These are phyloP conservation scores for Holocentrus rufus DNA, from an alignment of 2,797 vertebrate genomes.

Conservation along the genomic window DNA sequence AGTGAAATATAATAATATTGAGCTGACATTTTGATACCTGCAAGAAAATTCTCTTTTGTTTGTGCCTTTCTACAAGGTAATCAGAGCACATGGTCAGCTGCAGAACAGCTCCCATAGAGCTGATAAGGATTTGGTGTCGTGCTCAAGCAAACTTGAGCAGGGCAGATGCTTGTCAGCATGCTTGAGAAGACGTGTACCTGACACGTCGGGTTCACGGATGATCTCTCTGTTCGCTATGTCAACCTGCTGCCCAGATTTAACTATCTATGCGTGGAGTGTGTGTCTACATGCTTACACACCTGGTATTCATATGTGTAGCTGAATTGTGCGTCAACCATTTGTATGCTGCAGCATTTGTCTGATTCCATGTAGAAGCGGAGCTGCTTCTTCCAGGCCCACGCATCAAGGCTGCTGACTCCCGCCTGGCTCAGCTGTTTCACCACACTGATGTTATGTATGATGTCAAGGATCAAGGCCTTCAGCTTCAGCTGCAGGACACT, in stretches of 20 bases:
- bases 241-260: too few species aligned
- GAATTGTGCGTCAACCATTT: constrained; percentile 96
- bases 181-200: too few species aligned
- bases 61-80: too few species aligned
- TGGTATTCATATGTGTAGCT: constrained; percentile 97
- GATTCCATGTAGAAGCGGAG: constrained; percentile 91
- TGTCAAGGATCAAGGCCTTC: constrained; percentile 95
- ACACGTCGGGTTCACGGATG: too few species aligned
- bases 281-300: constrained; percentile 74
- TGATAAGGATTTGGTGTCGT: neutral
- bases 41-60: too few species aligned
- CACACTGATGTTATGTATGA: constrained; percentile 95
- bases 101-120: neutral
- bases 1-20: too few species aligned
- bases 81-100: too few species aligned
- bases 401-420: constrained; percentile 81
- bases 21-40: too few species aligned
- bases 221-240: too few species aligned
- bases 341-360: constrained; percentile 86
- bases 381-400: constrained; percentile 96
- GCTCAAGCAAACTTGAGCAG: too few species aligned
- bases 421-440: constrained; percentile 89
- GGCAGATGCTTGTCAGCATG: too few species aligned
- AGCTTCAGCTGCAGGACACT: constrained; percentile 91
- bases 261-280: neutral